Percentiles rank a stretch among this genome's conserved stretches.
Evolutionary conservation across 1,140 invertebrate species (phyloP).

Genomic region (Phthorimaea operculella): DNA sequence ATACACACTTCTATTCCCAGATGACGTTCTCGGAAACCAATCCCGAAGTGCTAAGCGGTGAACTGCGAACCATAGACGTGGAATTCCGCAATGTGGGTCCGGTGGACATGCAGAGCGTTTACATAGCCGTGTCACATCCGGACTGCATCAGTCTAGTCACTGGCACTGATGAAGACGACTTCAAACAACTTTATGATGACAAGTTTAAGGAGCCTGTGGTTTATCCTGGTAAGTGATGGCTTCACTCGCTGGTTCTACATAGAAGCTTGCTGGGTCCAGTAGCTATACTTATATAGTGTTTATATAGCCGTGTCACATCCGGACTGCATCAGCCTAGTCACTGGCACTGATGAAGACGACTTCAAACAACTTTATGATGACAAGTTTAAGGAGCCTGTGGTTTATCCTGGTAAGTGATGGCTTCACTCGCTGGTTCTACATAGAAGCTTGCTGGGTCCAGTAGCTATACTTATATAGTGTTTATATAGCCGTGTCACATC

Average conservation of each 20-base stretch:
- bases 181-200: slow-evolving; percentile 42
- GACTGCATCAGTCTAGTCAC: slow-evolving; percentile 72
- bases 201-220: slow-evolving; percentile 37
- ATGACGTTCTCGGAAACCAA: slow-evolving; percentile 76
- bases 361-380: slow-evolving; percentile 46
- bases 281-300: slow-evolving; percentile 73
- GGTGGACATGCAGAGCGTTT: slow-evolving; percentile 72
- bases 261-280: slow-evolving; percentile 76
- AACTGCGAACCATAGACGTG: slow-evolving; percentile 75
- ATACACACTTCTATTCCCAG: slow-evolving; percentile 23
- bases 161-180: slow-evolving; percentile 36
- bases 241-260: too few relatives aligned
- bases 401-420: slow-evolving; percentile 34
- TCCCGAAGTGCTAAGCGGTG: slow-evolving; percentile 76
- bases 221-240: slow-evolving; percentile 34
- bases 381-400: slow-evolving; percentile 36
- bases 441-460: too few relatives aligned
- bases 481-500: slow-evolving; percentile 74
- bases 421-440: too few relatives aligned
- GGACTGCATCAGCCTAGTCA: slow-evolving; percentile 71
- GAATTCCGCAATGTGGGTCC: slow-evolving; percentile 78
- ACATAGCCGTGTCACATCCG: slow-evolving; percentile 76
- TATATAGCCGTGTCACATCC: slow-evolving; percentile 76
- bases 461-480: slow-evolving; percentile 74
- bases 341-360: slow-evolving; percentile 33